Evolutionary conservation across 1,140 invertebrate genomes (phyloP), one percentile per base, ranked within the genome.

Genomic region (Drosophila equinoxialis): DNA sequence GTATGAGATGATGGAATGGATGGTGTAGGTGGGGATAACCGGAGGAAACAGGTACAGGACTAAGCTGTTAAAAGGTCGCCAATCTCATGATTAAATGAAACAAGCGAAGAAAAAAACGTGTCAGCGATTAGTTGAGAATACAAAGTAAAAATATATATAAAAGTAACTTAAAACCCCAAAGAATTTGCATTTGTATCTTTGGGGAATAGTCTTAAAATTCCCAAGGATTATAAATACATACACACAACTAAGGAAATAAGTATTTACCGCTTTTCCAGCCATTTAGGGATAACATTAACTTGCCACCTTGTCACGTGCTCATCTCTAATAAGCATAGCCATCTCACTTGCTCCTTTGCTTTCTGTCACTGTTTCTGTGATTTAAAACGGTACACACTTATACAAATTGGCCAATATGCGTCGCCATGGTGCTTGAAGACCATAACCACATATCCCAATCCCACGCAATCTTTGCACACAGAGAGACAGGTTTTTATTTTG

Each of bases 11-110:
- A 35, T 62, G 13, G 55, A 37, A 30, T 17, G 42, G 37, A 30
- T 26, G 57, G 42, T 51, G 26, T 6, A 30, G 6, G 0, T 30
- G 58, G 20, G 33, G 39, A 45, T 26, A 11, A 51, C 6, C 3
- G 37, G n/a, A 26, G 54, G 41, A 54, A 35, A 37, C 84, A 89
- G 84, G 84, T 89, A 77, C 71, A 78, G 66, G 63, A 51, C 68
- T 84, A 89, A 89, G 84, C 84, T 81, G 35, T 81, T 89, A 89
- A 89, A 90, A 90, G 85, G 80, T 84, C 68, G 72, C 37, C 41
- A 66, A 55, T 70, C 67, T 62, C 45, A 23, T 20, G 45, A 51
- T 51, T 51, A 51, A 51, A 48, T 10, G 7, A 48, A 48, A 20
- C n/a, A 51, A 51, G 30, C 30, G 30, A 30, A 30, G 11, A 39